Evolutionary conservation across 2,888 invertebrate species (phyloP), one percentile per base, ranked within the genome.

Genomic region (Kuschelorhynchus macadamiae): DNA sequence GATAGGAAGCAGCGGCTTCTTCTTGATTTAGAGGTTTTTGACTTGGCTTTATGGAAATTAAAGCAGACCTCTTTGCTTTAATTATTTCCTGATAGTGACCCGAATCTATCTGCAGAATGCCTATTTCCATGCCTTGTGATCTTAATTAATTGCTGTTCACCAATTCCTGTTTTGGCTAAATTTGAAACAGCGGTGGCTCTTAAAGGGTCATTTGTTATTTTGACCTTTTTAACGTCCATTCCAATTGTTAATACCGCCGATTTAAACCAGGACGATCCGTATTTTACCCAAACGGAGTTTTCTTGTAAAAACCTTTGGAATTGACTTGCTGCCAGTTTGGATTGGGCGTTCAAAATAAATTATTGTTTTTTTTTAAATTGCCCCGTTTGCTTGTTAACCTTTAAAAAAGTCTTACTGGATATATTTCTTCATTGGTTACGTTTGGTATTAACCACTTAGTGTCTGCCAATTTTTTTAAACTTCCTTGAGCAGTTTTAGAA

Each of bases 21-120:
- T 36, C 2, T 36, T n/a, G 11, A 5, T 32, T 8, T 32, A 32
- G 5, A 8, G 9, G 32, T 5, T 32, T 32, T n/a, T n/a, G n/a
- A n/a, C n/a, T n/a, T n/a, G n/a, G n/a, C 7, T 25, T 25, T 25
- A 25, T 25, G 25, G 7, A 25, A 25, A 7, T 36, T 36, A 3
- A 12, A n/a, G 2, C 36, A n/a, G 36, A 36, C 12, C 30, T 16
- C n/a, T 16, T 47, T 20, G 16, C n/a, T 12, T 50, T 17, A 32
- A 57, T 36, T 49, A 57, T 50, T 57, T 57, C 14, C 17, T 59
- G 55, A 57, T 65, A 49, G 20, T 65, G 57, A n/a, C 47, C 60
- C 30, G 7, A 2, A 41, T 65, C 47, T 9, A 65, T 12, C 33
- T 62, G 59, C 47, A 64, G 63, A 63, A 14, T 21, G 25, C 4